Evolutionary conservation across 2,888 invertebrate genomes (phyloP), one percentile per base, ranked within the genome.

Genomic region (Choreutis nemorana): DNA sequence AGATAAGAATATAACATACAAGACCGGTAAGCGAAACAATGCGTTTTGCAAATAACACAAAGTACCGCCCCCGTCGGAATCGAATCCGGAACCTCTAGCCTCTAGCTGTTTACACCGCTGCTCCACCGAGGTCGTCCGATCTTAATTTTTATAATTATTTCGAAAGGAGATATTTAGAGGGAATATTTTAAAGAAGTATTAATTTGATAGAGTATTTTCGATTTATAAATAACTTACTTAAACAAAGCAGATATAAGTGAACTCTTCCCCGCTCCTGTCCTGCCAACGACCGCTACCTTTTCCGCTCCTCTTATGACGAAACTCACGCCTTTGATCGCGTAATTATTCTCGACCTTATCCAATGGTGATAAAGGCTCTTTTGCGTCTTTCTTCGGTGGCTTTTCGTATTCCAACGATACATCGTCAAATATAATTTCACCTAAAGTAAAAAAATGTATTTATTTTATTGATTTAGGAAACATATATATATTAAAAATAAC

Each of bases 191-290:
- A n/a, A n/a, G n/a, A n/a, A n/a, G n/a, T n/a, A n/a, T n/a, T n/a
- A n/a, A n/a, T n/a, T n/a, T n/a, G n/a, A n/a, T n/a, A n/a, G n/a
- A n/a, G n/a, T n/a, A n/a, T n/a, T n/a, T n/a, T n/a, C n/a, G n/a
- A n/a, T n/a, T n/a, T n/a, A n/a, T n/a, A n/a, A n/a, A n/a, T n/a
- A 4, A 14, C 48, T 38, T 14, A 77, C 51, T 88, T 80, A 53
- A 94, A 94, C 18, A 95, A 56, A 0, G 90, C 89, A 0, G 87
- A 83, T 29, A 91, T 84, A 3, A 90, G 70, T 0, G 90, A 89
- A 0, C 88, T 87, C 65, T 91, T 91, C 15, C 92, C 93, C 0
- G 92, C 92, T 0, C 93, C 93, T 0, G 93, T 93, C 28, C 92
- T 62, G 0, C 93, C 92, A 4, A 91, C 89, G 11, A 91, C 87